Base-by-base conservation (phyloP, 2,797 vertebrate species). In the Crenuchus spilurus region DNA sequence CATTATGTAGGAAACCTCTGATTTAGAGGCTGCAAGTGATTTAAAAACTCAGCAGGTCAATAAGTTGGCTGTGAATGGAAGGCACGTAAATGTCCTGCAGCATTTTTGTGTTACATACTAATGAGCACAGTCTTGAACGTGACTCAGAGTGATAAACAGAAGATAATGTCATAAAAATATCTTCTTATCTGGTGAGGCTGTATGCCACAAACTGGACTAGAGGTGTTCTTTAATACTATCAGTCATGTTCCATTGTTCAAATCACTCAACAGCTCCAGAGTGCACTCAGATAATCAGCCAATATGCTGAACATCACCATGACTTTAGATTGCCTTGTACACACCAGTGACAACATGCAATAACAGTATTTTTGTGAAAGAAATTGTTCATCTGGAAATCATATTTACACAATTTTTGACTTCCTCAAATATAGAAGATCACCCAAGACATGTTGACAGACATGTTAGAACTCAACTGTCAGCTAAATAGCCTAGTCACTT, bases 151-250 rank as follows among this genome's bases (percentile, higher is more conserved):
- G 16, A 30, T 57, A 66, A 58, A 74, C 30, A 44, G 42, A 64
- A 74, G 77, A 76, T 74, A 70, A 18, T 44, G 4, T 1, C 16
- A n/a, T 72, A 63, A 63, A 74, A 58, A 55, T 78, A 81, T 37
- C 54, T 30, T 42, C 11, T 62, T 79, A 76, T 82, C 76, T 74
- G 16, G 24, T 30, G 16, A 49, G 30, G 44, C 58, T 33, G 48
- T 62, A 65, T 28, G 42, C 18, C 70, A 63, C 57, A 41, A 77
- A 68, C 65, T 22, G 42, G 46, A 71, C 26, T 26, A 8, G 61
- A 46, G 28, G 49, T 66, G 51, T 58, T 57, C 31, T 0, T 37
- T 28, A 74, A 49, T 16, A 14, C 30, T 74, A 74, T 74, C 66
- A 62, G 35, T 33, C 14, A 48, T 31, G 55, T 68, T 26, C 63